Conservation (phyloP, 2,888 invertebrate species). For the Pyralis farinalis region DNA sequence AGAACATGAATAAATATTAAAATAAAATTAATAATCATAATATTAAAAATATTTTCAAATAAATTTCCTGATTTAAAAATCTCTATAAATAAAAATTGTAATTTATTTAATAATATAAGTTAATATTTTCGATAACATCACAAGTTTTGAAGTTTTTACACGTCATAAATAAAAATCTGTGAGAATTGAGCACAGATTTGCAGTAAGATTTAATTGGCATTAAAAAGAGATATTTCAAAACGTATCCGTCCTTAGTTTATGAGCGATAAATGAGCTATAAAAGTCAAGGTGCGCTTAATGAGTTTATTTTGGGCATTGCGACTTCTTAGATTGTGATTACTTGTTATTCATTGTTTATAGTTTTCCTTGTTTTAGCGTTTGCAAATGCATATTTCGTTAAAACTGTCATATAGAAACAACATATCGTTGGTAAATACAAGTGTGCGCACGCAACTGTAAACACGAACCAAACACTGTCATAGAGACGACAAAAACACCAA, state of each 20-base stretch:
- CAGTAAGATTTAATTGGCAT: conserved; percentile 4
- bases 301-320: background rate
- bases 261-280: conserved; percentile 10
- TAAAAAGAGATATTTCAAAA: conserved; percentile 5
- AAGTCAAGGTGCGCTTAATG: conserved; percentile 10
- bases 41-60: too few species aligned
- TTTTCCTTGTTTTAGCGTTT: conserved; percentile 7
- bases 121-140: background rate
- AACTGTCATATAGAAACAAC: too few species aligned
- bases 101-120: too few species aligned
- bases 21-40: too few species aligned
- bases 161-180: background rate
- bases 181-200: background rate
- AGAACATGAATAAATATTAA: too few species aligned
- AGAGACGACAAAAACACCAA: too few species aligned
- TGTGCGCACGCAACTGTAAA: too few species aligned
- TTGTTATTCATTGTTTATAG: conserved; percentile 3
- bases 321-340: background rate
- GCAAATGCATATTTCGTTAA: too few species aligned
- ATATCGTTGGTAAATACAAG: too few species aligned
- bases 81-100: too few species aligned
- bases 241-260: conserved; percentile 5
- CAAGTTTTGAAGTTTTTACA: background rate
- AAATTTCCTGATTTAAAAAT: too few species aligned
- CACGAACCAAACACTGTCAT: too few species aligned